Conservation (phyloP, 1,140 invertebrate genomes). For the Cataglyphis hispanica region DNA sequence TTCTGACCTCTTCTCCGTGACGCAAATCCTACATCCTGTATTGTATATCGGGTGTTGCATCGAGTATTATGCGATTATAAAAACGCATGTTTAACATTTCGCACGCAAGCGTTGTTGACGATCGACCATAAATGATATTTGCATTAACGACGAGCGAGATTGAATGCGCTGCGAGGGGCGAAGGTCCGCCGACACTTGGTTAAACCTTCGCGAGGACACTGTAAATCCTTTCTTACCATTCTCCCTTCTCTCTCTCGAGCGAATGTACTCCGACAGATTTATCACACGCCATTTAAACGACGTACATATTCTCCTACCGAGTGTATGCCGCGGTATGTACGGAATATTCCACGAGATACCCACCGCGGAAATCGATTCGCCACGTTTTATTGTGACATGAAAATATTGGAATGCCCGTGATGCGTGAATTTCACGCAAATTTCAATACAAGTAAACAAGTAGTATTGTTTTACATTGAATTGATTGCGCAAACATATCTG, state of each 20-base stretch:
- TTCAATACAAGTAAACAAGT: neutral
- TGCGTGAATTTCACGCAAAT: neutral
- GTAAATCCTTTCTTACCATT: conserved; percentile 31
- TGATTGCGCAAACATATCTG: neutral
- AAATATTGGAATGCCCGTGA: conserved; percentile 2
- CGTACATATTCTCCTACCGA: conserved; percentile 13
- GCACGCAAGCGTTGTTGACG: conserved; percentile 1
- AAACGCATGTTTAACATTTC: neutral
- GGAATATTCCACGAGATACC: conserved; percentile 2
- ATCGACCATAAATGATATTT: conserved; percentile 38
- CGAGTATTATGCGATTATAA: conserved; percentile 24
- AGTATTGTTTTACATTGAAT: neutral
- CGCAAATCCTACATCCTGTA: neutral
- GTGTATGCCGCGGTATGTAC: neutral
- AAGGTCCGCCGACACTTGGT: conserved; percentile 34
- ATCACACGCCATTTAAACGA: conserved; percentile 40
- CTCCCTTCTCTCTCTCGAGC: neutral
- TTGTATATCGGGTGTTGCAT: conserved; percentile 9
- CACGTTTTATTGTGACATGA: neutral
- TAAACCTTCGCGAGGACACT: conserved; percentile 46
- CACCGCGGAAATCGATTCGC: conserved; percentile 28
- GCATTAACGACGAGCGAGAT: conserved; percentile 16
- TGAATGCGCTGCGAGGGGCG: conserved; percentile 16
- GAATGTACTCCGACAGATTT: conserved; percentile 12
- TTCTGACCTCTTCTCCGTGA: neutral